Base-by-base conservation (phyloP, 1,140 invertebrate genomes). In the Formica exsecta region DNA sequence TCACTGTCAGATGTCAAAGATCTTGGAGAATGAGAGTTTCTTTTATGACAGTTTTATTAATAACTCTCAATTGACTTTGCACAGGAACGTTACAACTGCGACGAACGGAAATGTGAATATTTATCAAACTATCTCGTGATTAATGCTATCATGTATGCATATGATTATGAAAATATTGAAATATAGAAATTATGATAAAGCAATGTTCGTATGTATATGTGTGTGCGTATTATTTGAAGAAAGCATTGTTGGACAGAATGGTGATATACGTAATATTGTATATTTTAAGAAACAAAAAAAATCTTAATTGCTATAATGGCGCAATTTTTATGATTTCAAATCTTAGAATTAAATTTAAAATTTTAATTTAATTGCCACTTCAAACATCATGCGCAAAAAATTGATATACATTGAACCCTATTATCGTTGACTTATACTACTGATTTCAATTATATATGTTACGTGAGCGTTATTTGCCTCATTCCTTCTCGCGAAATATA, bases 101-200 rank as follows among this genome's bases (percentile, higher is more conserved):
- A 44, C 36, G 44, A 9, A 38, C n/a, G 22, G 16, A 41, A 16
- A 13, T 66, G 36, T 79, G 7, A 16, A 57, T 41, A 81, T 81
- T 81, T 73, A 81, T 81, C 19, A 25, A 81, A 61, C 68, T 59
- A 71, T 59, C 51, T 48, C 25, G 66, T 11, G 16, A 19, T 41
- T 38, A 22, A 9, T n/a, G 41, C 9, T 71, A 38, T 25, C 32
- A 71, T 59, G 29, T 22, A 4, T 51, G 44, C 13, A 5, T 22
- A 9, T 57, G 54, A 71, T 81, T 19, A 71, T 73, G 66, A 73
- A 83, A 83, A 73, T 73, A 61, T 83, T 54, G 4, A 83, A 83
- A 6, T 44, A 36, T 11, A 29, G 29, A 19, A 61, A 59, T 81
- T 44, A 48, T 13, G 38, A 19, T 44, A 44, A 61, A 83, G 29